Evolutionary conservation across 2,797 vertebrate species (phyloP).

Genomic region (Antrozous pallidus): DNA sequence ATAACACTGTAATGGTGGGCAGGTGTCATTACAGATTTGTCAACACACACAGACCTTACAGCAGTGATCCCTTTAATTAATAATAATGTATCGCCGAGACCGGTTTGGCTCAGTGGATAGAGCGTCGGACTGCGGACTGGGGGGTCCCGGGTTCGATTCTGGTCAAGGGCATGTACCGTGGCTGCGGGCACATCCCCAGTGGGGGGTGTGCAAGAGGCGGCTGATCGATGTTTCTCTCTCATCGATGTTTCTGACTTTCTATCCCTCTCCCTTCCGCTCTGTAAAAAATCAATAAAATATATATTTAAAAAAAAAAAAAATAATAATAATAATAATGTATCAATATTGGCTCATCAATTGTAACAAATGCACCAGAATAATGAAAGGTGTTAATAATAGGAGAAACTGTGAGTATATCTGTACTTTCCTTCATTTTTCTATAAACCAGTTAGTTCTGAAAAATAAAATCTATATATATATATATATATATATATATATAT

Average conservation of each 20-base stretch:
- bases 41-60: background rate
- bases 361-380: background rate
- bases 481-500: too few relatives aligned
- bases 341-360: background rate
- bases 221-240: too few relatives aligned
- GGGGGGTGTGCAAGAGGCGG: too few relatives aligned
- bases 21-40: background rate
- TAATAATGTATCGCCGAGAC: slow-evolving; percentile 18
- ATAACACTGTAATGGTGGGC: background rate
- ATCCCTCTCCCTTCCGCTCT: too few relatives aligned
- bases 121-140: too few relatives aligned
- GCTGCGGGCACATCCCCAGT: too few relatives aligned
- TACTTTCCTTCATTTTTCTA: slow-evolving; percentile 29
- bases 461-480: background rate
- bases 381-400: background rate
- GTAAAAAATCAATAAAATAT: too few relatives aligned
- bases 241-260: too few relatives aligned
- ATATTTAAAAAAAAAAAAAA: too few relatives aligned
- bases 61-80: background rate
- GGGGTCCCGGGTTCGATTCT: too few relatives aligned
- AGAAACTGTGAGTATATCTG: background rate
- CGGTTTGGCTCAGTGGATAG: too few relatives aligned
- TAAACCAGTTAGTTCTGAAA: slow-evolving; percentile 7
- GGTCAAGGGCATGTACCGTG: too few relatives aligned
- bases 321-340: slow-evolving; percentile 36